phyloP scores from a whole-genome alignment of 2,888 invertebrate genomes.

The Heliconius charithonia region DNA sequence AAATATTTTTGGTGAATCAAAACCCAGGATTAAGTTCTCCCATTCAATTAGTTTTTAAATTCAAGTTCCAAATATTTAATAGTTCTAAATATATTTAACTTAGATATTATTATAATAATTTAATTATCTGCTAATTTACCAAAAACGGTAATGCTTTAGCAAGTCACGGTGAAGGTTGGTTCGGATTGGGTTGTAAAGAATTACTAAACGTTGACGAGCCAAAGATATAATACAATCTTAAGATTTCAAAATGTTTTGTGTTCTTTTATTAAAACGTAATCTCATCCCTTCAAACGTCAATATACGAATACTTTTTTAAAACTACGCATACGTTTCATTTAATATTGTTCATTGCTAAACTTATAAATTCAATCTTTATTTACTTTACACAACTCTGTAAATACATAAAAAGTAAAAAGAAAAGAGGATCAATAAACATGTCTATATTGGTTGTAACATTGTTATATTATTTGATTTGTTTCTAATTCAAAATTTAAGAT shows the following conservation, averaged over 20 bases:
- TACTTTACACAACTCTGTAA: not conserved
- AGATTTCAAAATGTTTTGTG: slow-evolving; percentile 15
- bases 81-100: not conserved
- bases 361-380: not conserved
- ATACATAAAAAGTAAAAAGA: not conserved
- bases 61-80: too few relatives aligned
- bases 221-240: slow-evolving; percentile 22
- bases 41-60: too few relatives aligned
- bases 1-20: not conserved
- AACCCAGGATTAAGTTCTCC: not conserved
- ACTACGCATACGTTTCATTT: not conserved
- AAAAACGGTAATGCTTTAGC: not conserved
- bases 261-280: slow-evolving; percentile 14
- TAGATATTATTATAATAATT: not conserved
- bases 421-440: too few relatives aligned
- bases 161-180: not conserved
- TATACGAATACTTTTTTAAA: not conserved
- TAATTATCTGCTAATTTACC: not conserved
- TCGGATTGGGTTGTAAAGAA: not conserved
- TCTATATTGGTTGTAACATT: too few relatives aligned
- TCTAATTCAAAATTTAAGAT: too few relatives aligned
- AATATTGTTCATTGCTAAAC: not conserved
- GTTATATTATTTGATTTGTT: too few relatives aligned
- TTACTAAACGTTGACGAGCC: not conserved
- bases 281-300: not conserved